A percentile compares a stretch with the other conserved stretches of the same genome.
phyloP scores from a whole-genome alignment of 2,797 vertebrate species.

The Protosalanx chinensis region DNA sequence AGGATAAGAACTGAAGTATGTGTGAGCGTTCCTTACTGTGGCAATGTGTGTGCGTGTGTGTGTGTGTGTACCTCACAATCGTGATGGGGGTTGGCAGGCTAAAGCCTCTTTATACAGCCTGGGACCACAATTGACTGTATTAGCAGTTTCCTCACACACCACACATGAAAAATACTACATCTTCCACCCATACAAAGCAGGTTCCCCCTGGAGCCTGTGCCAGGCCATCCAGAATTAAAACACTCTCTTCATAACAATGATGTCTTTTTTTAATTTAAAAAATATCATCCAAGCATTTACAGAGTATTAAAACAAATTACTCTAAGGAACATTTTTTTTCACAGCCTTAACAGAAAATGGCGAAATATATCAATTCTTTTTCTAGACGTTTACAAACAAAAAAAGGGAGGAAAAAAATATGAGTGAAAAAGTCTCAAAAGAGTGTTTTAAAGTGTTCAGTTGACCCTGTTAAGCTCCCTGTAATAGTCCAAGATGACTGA shows the following conservation, averaged over 20 bases:
- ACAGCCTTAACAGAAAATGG: constrained; percentile 78
- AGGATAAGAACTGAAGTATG: constrained; percentile 14
- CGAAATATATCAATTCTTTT: constrained; percentile 74
- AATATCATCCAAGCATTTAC: constrained; percentile 81
- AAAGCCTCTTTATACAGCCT: constrained; percentile 28
- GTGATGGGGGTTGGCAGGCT: constrained; percentile 13
- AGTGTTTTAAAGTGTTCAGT: constrained; percentile 48
- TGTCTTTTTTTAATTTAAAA: constrained; percentile 73
- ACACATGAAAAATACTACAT: not conserved
- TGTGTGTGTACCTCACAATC: constrained; percentile 13
- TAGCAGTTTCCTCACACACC: constrained; percentile 3
- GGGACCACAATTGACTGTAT: constrained; percentile 6
- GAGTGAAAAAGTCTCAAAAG: constrained; percentile 43
- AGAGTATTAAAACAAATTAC: constrained; percentile 76
- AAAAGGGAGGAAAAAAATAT: constrained; percentile 46
- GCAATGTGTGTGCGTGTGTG: constrained; percentile 18
- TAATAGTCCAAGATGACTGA: constrained; percentile 40
- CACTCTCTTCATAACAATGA: constrained; percentile 29
- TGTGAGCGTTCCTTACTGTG: constrained; percentile 9
- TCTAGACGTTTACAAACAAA: constrained; percentile 67
- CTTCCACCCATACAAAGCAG: constrained; percentile 1
- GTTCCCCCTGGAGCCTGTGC: not conserved
- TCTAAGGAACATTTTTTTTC: constrained; percentile 67
- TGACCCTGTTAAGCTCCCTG: constrained; percentile 55
- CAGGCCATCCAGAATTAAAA: constrained; percentile 17